Conservation (phyloP, 2,888 invertebrate genomes). For the Drosophila pegasa region DNA sequence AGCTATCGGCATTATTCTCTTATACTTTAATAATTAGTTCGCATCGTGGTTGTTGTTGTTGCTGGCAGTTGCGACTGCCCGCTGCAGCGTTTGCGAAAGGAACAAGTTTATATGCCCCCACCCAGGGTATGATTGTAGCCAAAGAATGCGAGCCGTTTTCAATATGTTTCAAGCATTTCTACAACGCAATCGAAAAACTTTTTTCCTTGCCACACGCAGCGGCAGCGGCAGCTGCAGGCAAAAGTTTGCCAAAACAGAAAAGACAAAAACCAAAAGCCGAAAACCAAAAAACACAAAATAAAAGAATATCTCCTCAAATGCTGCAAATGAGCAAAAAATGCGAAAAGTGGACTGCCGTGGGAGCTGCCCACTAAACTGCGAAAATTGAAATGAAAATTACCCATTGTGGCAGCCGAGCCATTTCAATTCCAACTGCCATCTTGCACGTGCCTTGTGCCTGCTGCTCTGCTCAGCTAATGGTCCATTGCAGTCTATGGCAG, state of each 20-base stretch:
- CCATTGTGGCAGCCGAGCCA: constrained; percentile 73
- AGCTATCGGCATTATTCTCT: constrained; percentile 28
- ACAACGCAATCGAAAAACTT: constrained; percentile 38
- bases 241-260: constrained; percentile 64
- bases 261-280: constrained; percentile 8
- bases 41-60: not conserved
- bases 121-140: constrained; percentile 17
- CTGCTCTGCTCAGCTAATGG: constrained; percentile 47
- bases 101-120: constrained; percentile 34
- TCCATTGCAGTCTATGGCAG: constrained; percentile 30
- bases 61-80: constrained; percentile 12
- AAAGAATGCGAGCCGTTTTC: constrained; percentile 51
- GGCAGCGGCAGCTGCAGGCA: constrained; percentile 59
- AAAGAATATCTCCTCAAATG: constrained; percentile 31
- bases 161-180: constrained; percentile 53
- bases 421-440: constrained; percentile 71
- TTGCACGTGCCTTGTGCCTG: constrained; percentile 67
- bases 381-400: constrained; percentile 82
- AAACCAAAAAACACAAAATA: not conserved
- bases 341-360: constrained; percentile 8
- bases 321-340: constrained; percentile 68
- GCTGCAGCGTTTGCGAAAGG: constrained; percentile 21
- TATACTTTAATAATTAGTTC: constrained; percentile 22
- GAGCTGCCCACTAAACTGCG: constrained; percentile 56
- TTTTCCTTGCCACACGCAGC: constrained; percentile 45